Base-by-base conservation (phyloP, 2,113 vertebrate genomes). In the Megaleporinus macrocephalus region DNA sequence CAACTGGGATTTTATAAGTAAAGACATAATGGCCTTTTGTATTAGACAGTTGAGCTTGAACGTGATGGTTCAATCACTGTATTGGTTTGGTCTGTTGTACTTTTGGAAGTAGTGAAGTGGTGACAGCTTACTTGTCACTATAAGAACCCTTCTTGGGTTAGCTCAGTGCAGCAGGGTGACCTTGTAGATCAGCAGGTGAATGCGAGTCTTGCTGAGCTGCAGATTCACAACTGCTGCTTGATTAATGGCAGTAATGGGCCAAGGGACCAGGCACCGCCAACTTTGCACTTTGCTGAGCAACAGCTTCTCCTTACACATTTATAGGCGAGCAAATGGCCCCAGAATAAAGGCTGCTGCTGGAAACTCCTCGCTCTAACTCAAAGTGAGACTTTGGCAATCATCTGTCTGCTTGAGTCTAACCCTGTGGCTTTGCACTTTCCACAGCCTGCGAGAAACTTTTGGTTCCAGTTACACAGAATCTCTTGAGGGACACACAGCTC, bases 171-270 rank as follows among this genome's bases (percentile, higher is more conserved):
- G 62, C 55, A 69, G 33, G 29, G 70, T 81, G 70, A 81, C 79
- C 80, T 76, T 76, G 80, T 69, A 76, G 62, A 76, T 69, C 33
- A 29, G 51, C 80, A 76, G 72, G 72, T 65, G 53, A 61, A 20
- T 47, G 30, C 20, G 26, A 44, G 44, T 61, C 53, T 57, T 53
- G 78, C 78, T 79, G 78, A 57, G 78, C 66, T 71, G 53, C 79
- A 65, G 59, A 73, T 75, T 49, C 49, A 81, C 26, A 75, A 62
- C 53, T 69, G 51, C 72, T 68, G 49, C 13, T 13, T 75, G 49
- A 81, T 75, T 66, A 81, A 75, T 75, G 61, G 62, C 72, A 74
- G 47, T 47, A 81, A 15, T 27, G 12, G 61, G 51, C 41, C 79
- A 73, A 53, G 59, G 27, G 66, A 62, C 36, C 29, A 69, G 69